Conservation (phyloP, 2,113 vertebrate genomes). For the Plotosus lineatus region DNA sequence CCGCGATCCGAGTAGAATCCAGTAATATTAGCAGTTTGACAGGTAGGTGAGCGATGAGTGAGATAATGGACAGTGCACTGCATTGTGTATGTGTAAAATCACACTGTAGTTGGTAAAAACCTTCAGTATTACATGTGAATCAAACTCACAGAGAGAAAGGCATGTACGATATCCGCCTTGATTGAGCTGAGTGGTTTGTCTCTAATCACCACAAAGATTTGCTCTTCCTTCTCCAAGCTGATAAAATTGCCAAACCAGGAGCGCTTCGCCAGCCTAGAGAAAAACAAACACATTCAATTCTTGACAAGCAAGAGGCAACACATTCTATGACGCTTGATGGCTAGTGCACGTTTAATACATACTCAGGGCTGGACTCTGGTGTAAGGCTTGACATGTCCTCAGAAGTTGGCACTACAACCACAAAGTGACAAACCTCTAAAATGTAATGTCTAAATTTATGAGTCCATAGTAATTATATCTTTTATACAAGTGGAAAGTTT, state of each 20-base stretch:
- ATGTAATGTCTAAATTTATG: neutral
- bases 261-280: constrained; percentile 83
- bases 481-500: neutral
- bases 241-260: constrained; percentile 96
- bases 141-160: constrained; percentile 87
- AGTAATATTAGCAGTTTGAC: too few species aligned
- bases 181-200: constrained; percentile 92
- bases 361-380: constrained; percentile 93
- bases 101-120: constrained; percentile 8
- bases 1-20: too few species aligned
- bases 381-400: constrained; percentile 94
- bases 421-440: neutral
- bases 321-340: neutral
- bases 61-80: neutral
- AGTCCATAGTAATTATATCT: neutral
- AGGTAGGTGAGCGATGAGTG: too few species aligned
- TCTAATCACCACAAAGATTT: constrained; percentile 90
- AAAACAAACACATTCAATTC: constrained; percentile 10
- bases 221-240: constrained; percentile 90
- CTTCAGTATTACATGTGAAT: constrained; percentile 52
- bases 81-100: neutral
- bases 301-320: neutral
- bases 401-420: constrained; percentile 83
- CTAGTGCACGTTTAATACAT: constrained; percentile 62
- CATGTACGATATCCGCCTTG: constrained; percentile 92